Conservation (phyloP, 2,113 vertebrate species). For the Oreocharis arfaki region DNA sequence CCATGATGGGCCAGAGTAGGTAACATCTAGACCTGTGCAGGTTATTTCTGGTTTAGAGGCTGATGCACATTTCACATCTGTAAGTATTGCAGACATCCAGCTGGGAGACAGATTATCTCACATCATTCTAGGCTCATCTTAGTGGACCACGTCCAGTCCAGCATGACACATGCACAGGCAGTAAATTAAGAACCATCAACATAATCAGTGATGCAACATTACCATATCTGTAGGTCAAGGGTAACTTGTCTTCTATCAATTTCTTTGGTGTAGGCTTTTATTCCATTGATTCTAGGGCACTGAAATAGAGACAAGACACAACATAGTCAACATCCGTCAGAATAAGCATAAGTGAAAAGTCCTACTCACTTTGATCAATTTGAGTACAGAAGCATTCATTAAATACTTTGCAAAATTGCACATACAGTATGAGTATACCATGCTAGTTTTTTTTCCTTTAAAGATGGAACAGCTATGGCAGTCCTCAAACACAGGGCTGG, state of each 20-base stretch:
- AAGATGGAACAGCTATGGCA: neutral
- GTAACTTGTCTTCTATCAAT: conserved; percentile 82
- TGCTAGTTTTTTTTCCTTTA: neutral
- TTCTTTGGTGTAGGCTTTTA: conserved; percentile 84
- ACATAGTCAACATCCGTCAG: neutral
- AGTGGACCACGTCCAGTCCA: neutral
- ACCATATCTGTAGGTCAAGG: conserved; percentile 90
- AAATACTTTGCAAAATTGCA: neutral
- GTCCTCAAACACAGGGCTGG: neutral
- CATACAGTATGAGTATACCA: neutral
- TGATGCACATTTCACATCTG: neutral
- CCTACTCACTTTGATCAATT: neutral
- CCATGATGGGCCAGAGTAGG: neutral
- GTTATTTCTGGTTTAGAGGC: neutral
- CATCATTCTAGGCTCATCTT: neutral
- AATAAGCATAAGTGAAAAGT: neutral
- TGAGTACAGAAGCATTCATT: neutral
- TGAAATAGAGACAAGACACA: conserved; percentile 52
- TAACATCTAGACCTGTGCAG: neutral
- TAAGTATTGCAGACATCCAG: neutral
- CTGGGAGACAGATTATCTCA: neutral
- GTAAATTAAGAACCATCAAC: neutral
- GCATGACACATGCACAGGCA: neutral
- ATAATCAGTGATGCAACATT: neutral
- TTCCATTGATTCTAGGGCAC: conserved; percentile 86